Conservation (phyloP, 2,113 vertebrate genomes). For the Dunckerocampus dactyliophorus region DNA sequence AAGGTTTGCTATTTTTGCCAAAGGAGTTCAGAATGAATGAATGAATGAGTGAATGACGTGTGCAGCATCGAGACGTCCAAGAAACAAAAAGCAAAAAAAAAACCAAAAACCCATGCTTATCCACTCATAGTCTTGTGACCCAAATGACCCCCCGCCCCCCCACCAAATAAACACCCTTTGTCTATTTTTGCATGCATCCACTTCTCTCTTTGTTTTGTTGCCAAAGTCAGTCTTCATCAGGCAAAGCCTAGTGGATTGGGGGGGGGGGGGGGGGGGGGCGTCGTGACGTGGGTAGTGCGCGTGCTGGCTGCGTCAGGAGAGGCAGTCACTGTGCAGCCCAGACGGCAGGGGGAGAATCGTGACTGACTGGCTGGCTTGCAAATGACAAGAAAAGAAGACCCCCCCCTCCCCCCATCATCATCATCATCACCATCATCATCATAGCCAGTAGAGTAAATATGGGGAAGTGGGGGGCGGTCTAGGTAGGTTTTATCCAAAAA, state of each 20-base stretch:
- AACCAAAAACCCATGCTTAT: too few species aligned
- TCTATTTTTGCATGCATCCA: background rate
- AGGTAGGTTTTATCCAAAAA: background rate
- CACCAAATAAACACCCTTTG: too few species aligned
- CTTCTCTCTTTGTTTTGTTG: background rate
- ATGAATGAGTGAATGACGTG: background rate
- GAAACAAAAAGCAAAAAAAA: background rate
- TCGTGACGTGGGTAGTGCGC: slow-evolving; percentile 98
- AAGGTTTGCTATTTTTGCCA: background rate
- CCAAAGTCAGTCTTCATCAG: slow-evolving; percentile 17
- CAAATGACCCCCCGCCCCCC: background rate
- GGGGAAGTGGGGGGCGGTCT: background rate
- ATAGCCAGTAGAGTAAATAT: background rate
- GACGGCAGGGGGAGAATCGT: slow-evolving; percentile 94
- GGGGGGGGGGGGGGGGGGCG: slow-evolving; percentile 53
- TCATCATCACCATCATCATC: background rate
- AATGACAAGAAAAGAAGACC: slow-evolving; percentile 67
- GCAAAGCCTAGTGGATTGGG: slow-evolving; percentile 69
- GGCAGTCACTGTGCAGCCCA: slow-evolving; percentile 96
- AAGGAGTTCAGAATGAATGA: slow-evolving; percentile 1
- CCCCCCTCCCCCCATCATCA: slow-evolving; percentile 40
- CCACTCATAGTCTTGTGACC: too few species aligned
- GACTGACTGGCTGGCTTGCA: slow-evolving; percentile 93
- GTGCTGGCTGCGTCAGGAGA: slow-evolving; percentile 95
- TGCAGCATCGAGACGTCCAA: too few species aligned